Evolutionary conservation across 1,140 invertebrate genomes (phyloP).

Genomic region (Drosophila repleta): DNA sequence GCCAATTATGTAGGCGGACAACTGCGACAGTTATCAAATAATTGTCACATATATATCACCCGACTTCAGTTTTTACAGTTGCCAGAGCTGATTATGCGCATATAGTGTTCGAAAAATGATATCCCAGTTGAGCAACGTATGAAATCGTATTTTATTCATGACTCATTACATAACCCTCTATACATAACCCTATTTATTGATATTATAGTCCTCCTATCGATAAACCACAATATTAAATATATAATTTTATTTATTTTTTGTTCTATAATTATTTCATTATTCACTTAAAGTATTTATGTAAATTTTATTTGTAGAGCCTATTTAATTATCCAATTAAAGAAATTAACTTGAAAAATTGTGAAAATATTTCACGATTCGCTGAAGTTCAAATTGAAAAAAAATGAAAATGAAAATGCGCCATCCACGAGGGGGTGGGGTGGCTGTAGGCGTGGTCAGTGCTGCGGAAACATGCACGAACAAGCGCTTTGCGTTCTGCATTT

Average conservation of each 20-base stretch:
- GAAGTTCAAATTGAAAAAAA: constrained; percentile 30
- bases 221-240: constrained; percentile 33
- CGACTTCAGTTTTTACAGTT: constrained; percentile 29
- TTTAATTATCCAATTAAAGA: constrained; percentile 79
- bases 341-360: constrained; percentile 60
- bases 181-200: no score
- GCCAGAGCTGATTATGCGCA: not conserved
- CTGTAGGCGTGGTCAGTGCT: constrained; percentile 5
- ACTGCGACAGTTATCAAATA: constrained; percentile 80
- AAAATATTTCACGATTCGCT: constrained; percentile 48
- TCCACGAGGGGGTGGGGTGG: not conserved
- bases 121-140: not conserved
- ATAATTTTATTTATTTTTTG: constrained; percentile 51
- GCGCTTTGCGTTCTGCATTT: constrained; percentile 50
- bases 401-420: constrained; percentile 11
- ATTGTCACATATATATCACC: constrained; percentile 71
- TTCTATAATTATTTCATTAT: constrained; percentile 47
- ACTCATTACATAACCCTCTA: no score
- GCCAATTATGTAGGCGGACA: constrained; percentile 63
- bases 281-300: constrained; percentile 59
- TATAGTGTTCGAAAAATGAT: not conserved
- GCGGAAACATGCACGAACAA: constrained; percentile 49
- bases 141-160: no score
- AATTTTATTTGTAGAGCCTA: constrained; percentile 61
- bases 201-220: constrained; percentile 1